Evolutionary conservation across 2,113 vertebrate genomes (phyloP).

Genomic region (Lepus timidus): DNA sequence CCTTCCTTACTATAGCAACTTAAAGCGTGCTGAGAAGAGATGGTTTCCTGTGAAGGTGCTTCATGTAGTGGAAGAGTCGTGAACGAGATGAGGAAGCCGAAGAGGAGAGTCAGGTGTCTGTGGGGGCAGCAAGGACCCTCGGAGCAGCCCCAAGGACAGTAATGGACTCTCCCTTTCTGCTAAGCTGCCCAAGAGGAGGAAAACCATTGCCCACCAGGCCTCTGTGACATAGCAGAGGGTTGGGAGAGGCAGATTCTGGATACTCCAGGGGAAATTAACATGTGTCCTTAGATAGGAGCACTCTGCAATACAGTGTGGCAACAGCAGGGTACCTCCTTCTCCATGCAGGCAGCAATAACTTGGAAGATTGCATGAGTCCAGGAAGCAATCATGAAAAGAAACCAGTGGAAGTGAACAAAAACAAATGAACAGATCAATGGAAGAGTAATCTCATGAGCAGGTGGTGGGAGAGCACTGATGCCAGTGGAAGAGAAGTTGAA

Average conservation of each 20-base stretch:
- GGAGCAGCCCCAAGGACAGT: slow-evolving; percentile 18
- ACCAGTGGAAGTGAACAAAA: fast-evolving
- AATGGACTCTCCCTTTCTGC: slow-evolving; percentile 60
- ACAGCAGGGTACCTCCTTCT: background rate
- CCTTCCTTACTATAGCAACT: background rate
- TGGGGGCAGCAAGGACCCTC: background rate
- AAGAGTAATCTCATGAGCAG: background rate
- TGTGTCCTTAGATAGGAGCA: background rate
- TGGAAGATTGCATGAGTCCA: background rate
- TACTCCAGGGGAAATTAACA: background rate
- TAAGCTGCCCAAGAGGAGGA: slow-evolving; percentile 40
- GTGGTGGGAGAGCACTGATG: background rate
- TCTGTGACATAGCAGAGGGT: background rate
- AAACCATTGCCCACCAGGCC: background rate
- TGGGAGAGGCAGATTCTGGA: background rate
- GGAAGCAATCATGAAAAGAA: background rate
- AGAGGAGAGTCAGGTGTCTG: background rate
- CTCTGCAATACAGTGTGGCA: background rate
- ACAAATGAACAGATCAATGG: fast-evolving
- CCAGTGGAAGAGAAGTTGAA: background rate
- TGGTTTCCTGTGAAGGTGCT: background rate
- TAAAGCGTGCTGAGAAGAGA: background rate
- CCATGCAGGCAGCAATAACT: background rate
- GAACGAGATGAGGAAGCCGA: background rate
- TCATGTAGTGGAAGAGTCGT: background rate